These are phyloP conservation scores for Coptodon bakossiorum DNA, from an alignment of 2,113 vertebrate species.

Conservation along the genomic window DNA sequence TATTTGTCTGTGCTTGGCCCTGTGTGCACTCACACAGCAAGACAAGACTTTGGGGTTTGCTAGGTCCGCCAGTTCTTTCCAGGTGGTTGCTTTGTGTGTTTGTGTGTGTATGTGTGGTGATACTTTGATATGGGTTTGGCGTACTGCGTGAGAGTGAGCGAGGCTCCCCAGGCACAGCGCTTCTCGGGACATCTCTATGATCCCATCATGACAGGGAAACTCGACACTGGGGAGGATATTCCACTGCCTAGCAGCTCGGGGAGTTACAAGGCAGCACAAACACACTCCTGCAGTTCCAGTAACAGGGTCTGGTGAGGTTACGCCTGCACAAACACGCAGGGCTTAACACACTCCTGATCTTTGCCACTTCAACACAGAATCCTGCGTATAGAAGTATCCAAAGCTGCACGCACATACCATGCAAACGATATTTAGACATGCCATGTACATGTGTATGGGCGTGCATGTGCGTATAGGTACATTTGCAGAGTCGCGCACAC, in stretches of 20 bases:
- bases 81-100: slow-evolving; percentile 30
- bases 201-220: slow-evolving; percentile 53
- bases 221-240: slow-evolving; percentile 59
- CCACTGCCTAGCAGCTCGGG: slow-evolving; percentile 43
- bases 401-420: background rate
- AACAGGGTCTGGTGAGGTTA: background rate
- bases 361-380: background rate
- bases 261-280: slow-evolving; percentile 26
- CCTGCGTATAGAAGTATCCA: background rate
- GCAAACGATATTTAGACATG: background rate
- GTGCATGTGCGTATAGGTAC: background rate
- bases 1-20: background rate
- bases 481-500: background rate
- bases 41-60: slow-evolving; percentile 10
- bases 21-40: background rate
- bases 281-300: slow-evolving; percentile 26
- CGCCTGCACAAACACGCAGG: background rate
- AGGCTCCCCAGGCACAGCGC: slow-evolving; percentile 34
- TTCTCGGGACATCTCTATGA: slow-evolving; percentile 55
- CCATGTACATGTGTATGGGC: background rate
- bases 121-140: slow-evolving; percentile 41
- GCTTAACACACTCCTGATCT: background rate
- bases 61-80: slow-evolving; percentile 21
- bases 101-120: slow-evolving; percentile 14
- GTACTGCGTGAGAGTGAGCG: background rate